Evolutionary conservation across 2,888 invertebrate genomes (phyloP).

Genomic region (Camponotus fellah): DNA sequence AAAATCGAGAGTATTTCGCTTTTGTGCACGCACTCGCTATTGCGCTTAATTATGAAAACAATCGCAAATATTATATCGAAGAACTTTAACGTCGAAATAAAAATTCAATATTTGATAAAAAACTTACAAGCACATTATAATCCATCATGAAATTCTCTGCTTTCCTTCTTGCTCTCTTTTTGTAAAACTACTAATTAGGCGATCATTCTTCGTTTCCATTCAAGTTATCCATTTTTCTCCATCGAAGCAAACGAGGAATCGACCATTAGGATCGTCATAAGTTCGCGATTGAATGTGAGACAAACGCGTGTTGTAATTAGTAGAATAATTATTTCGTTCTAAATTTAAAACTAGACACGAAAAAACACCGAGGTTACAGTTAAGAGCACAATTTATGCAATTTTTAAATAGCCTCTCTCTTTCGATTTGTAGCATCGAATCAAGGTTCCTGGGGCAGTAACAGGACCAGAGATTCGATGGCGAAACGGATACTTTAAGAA

Average conservation of each 20-base stretch:
- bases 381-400: conserved; percentile 26
- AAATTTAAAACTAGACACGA: conserved; percentile 52
- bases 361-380: conserved; percentile 55
- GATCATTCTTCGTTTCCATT: conserved; percentile 14
- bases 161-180: background rate
- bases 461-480: conserved; percentile 71
- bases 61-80: conserved; percentile 2
- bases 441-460: conserved; percentile 81
- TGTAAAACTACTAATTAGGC: conserved; percentile 14
- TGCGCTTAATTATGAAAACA: conserved; percentile 2
- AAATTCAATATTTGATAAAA: conserved; percentile 15
- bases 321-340: conserved; percentile 12
- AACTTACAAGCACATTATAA: background rate
- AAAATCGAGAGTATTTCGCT: background rate
- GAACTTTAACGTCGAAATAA: background rate
- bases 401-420: conserved; percentile 17
- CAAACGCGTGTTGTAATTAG: conserved; percentile 17
- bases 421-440: conserved; percentile 52
- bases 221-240: background rate
- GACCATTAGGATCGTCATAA: conserved; percentile 26
- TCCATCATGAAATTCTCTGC: background rate
- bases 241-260: conserved; percentile 18
- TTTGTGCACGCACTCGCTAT: background rate
- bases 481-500: background rate
- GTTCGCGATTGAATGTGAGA: conserved; percentile 24